Base-by-base conservation (phyloP, 2,888 invertebrate genomes). In the Eumerus sabulonum region DNA sequence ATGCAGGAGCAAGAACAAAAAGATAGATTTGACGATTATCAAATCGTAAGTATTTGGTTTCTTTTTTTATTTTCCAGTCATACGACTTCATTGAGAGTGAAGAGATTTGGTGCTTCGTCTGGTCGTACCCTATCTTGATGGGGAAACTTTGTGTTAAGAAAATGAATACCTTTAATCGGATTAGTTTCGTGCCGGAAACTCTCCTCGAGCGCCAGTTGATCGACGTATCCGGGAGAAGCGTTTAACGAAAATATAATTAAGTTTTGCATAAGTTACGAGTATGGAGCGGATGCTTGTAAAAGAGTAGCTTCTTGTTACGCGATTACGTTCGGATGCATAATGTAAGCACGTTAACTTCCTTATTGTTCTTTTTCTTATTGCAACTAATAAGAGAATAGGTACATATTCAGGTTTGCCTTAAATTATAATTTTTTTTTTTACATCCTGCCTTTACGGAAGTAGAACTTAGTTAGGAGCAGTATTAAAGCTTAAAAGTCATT, bases 151-250 rank as follows among this genome's bases (percentile, higher is more conserved):
- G 67, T 63, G 72, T 72, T 67, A 62, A 72, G 72, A 63, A 67
- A 77, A 67, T 77, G 50, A 77, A 77, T 72, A 77, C 62, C 72
- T 63, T 60, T 72, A 72, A 77, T 77, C 77, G 57, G 72, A 77
- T 77, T 67, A 77, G 72, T 54, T 72, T 18, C 51, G 62, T 51
- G 40, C 56, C 56, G 67, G 36, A 72, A 67, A 66, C 66, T 60
- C 72, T 59, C 72, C 66, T 19, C 1, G 35, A 48, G 3, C 27
- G 5, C 42, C 44, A 54, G 16, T n/a, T n/a, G 17, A n/a, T 12
- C 38, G 51, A n/a, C 42, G 60, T 54, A 44, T 44, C 62, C 14
- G 18, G 40, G 48, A n/a, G 64, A 38, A 14, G 70, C 18, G 18
- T 66, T 66, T 45, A 64, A 56, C 44, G 18, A 66, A 76, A 71